Evolutionary conservation across 2,113 vertebrate species (phyloP).

Genomic region (Raja brachyura): DNA sequence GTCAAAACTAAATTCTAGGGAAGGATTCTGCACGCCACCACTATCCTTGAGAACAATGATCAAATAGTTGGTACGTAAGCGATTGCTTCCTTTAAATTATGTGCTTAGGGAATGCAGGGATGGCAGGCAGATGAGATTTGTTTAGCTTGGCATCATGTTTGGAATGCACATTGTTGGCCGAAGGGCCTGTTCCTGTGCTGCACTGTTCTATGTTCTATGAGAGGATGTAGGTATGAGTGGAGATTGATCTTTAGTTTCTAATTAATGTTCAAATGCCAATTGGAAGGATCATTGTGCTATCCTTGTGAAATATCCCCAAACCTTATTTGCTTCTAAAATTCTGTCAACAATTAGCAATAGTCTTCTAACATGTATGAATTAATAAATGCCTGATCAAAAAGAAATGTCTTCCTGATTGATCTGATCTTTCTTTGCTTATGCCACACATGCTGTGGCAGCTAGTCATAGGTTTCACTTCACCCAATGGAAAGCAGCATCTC

Average conservation of each 20-base stretch:
- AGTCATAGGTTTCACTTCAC: not conserved
- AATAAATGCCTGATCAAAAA: not conserved
- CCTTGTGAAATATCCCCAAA: not conserved
- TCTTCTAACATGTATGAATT: not conserved
- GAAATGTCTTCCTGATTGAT: not conserved
- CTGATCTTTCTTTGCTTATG: constrained; percentile 1
- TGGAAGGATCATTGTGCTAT: too few species aligned
- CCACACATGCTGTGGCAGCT: not conserved
- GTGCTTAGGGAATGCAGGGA: not conserved
- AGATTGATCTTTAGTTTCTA: not conserved
- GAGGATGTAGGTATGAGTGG: not conserved
- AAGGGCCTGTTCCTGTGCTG: too few species aligned
- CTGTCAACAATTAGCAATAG: not conserved
- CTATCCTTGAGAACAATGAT: not conserved
- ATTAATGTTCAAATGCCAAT: not conserved
- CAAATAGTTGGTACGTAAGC: not conserved
- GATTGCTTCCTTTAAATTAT: not conserved
- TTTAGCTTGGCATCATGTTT: too few species aligned
- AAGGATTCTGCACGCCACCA: not conserved
- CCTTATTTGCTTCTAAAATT: not conserved
- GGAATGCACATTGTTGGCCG: too few species aligned
- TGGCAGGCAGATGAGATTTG: too few species aligned
- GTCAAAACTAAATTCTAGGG: not conserved
- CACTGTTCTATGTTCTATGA: too few species aligned
- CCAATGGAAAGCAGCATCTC: not conserved